Evolutionary conservation across 2,797 vertebrate species (phyloP).

Genomic region (Spatula versicolor): DNA sequence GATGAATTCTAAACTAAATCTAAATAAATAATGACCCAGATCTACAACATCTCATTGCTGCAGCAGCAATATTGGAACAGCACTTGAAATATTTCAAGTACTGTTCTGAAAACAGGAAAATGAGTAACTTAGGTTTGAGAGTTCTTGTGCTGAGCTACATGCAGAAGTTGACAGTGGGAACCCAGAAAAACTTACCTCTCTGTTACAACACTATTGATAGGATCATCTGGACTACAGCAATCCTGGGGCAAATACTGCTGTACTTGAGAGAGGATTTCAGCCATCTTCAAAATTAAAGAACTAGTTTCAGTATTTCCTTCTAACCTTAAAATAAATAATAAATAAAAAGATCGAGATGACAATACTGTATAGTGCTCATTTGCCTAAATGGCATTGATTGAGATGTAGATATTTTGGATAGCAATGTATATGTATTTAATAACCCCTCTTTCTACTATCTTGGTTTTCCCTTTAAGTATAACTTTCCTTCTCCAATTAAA

Average conservation of each 20-base stretch:
- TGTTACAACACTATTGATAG: background rate
- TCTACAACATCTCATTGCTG: background rate
- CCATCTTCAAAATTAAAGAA: conserved; percentile 20
- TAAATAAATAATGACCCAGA: background rate
- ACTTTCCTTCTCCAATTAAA: background rate
- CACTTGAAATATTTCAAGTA: background rate
- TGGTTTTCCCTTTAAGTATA: background rate
- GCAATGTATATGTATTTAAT: background rate
- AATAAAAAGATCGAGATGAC: background rate
- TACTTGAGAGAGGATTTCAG: conserved; percentile 45
- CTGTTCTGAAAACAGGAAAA: background rate
- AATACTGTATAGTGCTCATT: background rate
- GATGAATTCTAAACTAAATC: background rate
- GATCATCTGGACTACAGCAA: background rate
- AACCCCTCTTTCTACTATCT: background rate
- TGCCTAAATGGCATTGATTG: background rate
- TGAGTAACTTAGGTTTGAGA: background rate
- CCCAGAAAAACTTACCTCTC: conserved; percentile 61
- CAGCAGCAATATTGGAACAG: background rate
- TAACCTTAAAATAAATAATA: conserved; percentile 59
- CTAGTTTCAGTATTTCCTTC: conserved; percentile 15
- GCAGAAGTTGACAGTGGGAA: background rate
- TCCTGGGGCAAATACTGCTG: background rate
- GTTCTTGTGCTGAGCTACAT: background rate
- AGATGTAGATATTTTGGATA: background rate